Evolutionary conservation across 2,113 vertebrate genomes (phyloP), one percentile per base, ranked within the genome.

Genomic region (Rhinolophus sinicus): DNA sequence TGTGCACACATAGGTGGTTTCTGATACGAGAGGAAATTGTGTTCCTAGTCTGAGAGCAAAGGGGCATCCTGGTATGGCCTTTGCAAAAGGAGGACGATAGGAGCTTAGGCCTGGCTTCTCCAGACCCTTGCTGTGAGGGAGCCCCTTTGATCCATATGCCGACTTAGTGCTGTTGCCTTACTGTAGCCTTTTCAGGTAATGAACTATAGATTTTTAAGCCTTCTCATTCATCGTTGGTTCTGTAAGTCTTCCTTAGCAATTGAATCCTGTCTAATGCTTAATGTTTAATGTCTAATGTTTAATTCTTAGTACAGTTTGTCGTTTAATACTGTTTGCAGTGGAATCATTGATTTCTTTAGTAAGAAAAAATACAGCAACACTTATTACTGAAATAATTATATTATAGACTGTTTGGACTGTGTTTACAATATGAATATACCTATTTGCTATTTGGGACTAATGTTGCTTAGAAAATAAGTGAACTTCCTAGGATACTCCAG

Each of bases 391-490:
- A 94, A 88, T 28, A 33, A 33, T 14, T 67, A 3, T 62, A 76
- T 76, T 60, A 84, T 10, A 91, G 28, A 65, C 81, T 64, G 1
- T n/a, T 58, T 78, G 52, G 15, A 73, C 56, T 95, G 8, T 89
- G 6, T 75, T 89, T 76, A 67, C 30, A 62, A 69, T 81, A 35
- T 22, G 38, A 89, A 77, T 52, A 54, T 44, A 89, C 24, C 28
- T 75, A 76, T 84, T 90, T 95, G 28, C 12, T 93, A 81, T 52
- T 81, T 96, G 21, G 2, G 38, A 88, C 9, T 38, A 56, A 30
- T 60, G 24, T 85, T 93, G 73, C 90, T 47, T 86, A 86, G 83
- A 72, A 93, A 96, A 82, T 73, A 94, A 81, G 52, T 65, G 33
- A 92, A 86, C 10, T 33, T 84, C 10, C 92, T 10, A 54, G 4